A percentile compares a stretch with the other conserved stretches of the same genome.
These are phyloP conservation scores for Calephelis virginiensis DNA, from an alignment of 1,140 invertebrate species.

Conservation along the genomic window DNA sequence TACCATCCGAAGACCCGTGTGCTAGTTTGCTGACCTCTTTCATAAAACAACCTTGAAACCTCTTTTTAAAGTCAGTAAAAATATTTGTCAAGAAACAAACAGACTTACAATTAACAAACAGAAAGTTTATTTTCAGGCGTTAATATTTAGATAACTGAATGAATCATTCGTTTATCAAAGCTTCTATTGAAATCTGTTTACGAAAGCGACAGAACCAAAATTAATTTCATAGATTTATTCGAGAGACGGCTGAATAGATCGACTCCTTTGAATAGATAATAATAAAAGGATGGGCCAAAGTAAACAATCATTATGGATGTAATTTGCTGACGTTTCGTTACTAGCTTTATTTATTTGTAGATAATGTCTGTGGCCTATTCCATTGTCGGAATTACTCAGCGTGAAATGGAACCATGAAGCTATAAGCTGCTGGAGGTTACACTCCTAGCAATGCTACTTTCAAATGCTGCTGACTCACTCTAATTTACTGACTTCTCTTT, in stretches of 20 bases:
- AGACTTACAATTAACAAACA: neutral
- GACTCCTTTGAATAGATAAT: slow-evolving; percentile 6
- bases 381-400: too few species aligned
- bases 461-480: too few species aligned
- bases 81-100: neutral
- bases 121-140: neutral
- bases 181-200: slow-evolving; percentile 11
- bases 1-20: too few species aligned
- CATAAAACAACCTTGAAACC: too few species aligned
- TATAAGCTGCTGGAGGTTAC: too few species aligned
- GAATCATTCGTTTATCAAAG: slow-evolving; percentile 3
- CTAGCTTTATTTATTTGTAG: neutral
- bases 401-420: too few species aligned
- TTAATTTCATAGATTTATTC: slow-evolving; percentile 14
- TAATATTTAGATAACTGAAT: slow-evolving; percentile 1
- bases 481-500: too few species aligned
- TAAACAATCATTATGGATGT: slow-evolving; percentile 2
- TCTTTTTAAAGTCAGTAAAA: neutral
- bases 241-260: slow-evolving; percentile 3
- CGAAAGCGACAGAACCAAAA: slow-evolving; percentile 7
- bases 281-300: neutral
- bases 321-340: neutral
- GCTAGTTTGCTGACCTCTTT: too few species aligned
- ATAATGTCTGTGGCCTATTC: neutral
- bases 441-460: too few species aligned